A percentile compares a stretch with the other conserved stretches of the same genome.
These are phyloP conservation scores for Mus minutoides DNA, from an alignment of 2,797 vertebrate genomes.

Conservation along the genomic window DNA sequence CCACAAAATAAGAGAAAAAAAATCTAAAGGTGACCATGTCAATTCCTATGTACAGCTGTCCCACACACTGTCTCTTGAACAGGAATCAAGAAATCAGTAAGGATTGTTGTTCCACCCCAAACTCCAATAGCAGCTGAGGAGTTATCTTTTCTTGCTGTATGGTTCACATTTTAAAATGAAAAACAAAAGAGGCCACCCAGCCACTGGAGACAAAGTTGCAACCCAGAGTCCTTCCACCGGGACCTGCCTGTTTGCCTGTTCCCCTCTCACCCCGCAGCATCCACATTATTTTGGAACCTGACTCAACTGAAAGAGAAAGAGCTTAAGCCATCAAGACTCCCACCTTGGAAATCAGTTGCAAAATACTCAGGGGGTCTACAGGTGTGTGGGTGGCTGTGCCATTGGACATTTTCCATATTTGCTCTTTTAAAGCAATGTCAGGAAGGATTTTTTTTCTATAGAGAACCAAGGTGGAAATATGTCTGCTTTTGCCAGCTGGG, in stretches of 20 bases:
- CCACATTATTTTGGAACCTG: not conserved
- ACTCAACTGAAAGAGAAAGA: not conserved
- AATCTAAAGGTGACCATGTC: not conserved
- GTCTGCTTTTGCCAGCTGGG: not conserved
- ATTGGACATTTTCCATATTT: not conserved
- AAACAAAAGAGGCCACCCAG: not conserved
- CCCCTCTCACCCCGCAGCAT: not conserved
- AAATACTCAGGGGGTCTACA: fast-evolving
- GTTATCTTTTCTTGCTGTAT: not conserved
- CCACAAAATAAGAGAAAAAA: conserved; percentile 23
- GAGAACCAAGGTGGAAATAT: not conserved
- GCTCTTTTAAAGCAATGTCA: not conserved
- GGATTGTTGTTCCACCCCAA: not conserved
- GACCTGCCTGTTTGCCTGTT: not conserved
- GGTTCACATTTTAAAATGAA: not conserved
- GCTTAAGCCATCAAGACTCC: not conserved
- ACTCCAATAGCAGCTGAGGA: not conserved
- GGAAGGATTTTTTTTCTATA: not conserved
- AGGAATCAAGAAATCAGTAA: not conserved
- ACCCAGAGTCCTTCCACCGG: not conserved
- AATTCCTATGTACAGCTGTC: not conserved
- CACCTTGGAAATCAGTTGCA: not conserved
- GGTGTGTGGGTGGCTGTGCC: fast-evolving
- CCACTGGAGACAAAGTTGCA: not conserved
- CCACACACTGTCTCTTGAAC: not conserved